Base-by-base conservation (phyloP, 2,888 invertebrate species). In the Sepiola atlantica region DNA sequence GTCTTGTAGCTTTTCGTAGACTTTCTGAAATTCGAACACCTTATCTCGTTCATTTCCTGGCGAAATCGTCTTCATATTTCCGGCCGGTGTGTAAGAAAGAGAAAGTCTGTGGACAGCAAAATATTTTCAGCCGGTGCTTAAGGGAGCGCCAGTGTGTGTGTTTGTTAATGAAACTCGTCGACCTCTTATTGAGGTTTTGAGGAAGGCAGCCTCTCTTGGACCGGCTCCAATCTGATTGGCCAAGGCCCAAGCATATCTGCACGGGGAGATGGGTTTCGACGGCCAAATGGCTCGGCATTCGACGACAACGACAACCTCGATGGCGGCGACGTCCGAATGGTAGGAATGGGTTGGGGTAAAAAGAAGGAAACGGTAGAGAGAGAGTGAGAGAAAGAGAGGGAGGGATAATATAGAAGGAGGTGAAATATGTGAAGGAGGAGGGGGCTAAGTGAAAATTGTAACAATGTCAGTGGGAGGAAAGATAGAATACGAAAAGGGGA, bases 11-110 rank as follows among this genome's bases (percentile, higher is more conserved):
- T 32, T 77, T 3, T 32, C 77, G n/a, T n/a, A 32, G 45, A 45
- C 45, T 45, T 77, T 32, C 77, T n/a, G 21, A 20, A 77, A 77
- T 77, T 32, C 14, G 77, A 77, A 77, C 77, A 77, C n/a, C 77
- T 77, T 77, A 77, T 77, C 77, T 77, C 77, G 77, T 77, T 77
- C 77, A 77, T 77, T 77, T 77, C 77, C 77, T 77, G 77, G n/a
- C 77, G 16, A 77, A n/a, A 32, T 32, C n/a, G 77, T 77, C 77
- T 77, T 77, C 77, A 77, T 77, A 77, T 77, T 77, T 77, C 77
- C 77, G 77, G 77, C 32, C 77, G 32, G 77, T 16, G 77, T n/a
- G 32, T 77, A 45, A 45, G 45, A 45, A 45, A 45, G 45, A 45
- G 77, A 77, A 77, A 16, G 77, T 77, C 77, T 32, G 77, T 32